Conservation (phyloP, 2,113 vertebrate genomes). For the Anhinga rufa region DNA sequence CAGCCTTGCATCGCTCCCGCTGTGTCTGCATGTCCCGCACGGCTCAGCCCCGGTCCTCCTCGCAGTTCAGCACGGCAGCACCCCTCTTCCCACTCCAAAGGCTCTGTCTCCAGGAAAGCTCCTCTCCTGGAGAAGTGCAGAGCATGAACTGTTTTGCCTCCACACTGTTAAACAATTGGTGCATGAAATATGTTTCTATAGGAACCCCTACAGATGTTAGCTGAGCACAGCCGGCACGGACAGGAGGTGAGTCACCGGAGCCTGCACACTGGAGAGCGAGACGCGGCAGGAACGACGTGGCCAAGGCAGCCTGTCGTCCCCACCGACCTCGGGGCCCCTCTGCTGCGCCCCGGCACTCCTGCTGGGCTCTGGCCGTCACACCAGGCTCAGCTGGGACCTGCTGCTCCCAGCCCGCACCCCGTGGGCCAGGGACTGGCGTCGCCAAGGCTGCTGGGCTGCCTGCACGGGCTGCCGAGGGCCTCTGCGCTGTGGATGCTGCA, state of each 20-base stretch:
- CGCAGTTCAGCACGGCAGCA: accelerated
- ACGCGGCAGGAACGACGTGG: accelerated
- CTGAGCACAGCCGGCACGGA: not conserved
- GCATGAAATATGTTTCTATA: not conserved
- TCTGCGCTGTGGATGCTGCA: not conserved
- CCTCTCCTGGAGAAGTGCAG: not conserved
- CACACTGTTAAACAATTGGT: not conserved
- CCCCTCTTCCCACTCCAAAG: not conserved
- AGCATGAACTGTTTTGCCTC: not conserved
- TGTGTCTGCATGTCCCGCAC: accelerated
- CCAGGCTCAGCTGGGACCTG: not conserved
- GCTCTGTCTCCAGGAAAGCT: not conserved
- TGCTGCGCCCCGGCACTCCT: accelerated
- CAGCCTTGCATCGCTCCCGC: accelerated
- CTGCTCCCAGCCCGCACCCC: not conserved
- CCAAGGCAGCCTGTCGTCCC: not conserved
- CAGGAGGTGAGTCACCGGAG: not conserved
- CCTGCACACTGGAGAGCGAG: accelerated
- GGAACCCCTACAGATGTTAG: not conserved
- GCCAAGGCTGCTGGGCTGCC: not conserved
- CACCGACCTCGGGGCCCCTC: not conserved
- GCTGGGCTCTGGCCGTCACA: accelerated
- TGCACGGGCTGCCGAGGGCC: not conserved
- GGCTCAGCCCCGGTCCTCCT: not conserved
- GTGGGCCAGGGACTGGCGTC: too few relatives aligned